A percentile compares a stretch with the other conserved stretches of the same genome.
phyloP scores from a whole-genome alignment of 64 coral and sea anemone species.

The Porites lutea region DNA sequence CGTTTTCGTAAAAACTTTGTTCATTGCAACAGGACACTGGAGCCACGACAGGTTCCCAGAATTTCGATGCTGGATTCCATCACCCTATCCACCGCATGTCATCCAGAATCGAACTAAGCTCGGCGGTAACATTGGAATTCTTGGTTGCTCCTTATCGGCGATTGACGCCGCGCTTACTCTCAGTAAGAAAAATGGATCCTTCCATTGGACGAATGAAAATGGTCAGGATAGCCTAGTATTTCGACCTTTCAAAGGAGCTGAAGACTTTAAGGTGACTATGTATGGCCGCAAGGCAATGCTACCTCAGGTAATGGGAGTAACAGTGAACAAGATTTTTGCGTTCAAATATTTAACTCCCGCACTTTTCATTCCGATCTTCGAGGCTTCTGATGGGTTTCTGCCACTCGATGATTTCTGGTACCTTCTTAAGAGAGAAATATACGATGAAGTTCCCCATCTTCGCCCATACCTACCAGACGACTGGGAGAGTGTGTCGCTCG shows the following conservation, averaged over 20 bases:
- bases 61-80: constrained; percentile 55
- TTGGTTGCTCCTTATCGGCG: constrained; percentile 65
- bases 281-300: constrained; percentile 53
- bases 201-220: constrained; percentile 2
- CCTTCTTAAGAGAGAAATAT: constrained; percentile 64
- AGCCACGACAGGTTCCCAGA: constrained; percentile 49
- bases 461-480: constrained; percentile 40
- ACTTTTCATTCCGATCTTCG: constrained; percentile 18
- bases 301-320: constrained; percentile 38
- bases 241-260: constrained; percentile 50
- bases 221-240: constrained; percentile 1
- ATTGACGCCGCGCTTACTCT: constrained; percentile 55
- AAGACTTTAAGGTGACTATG: constrained; percentile 56
- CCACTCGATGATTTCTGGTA: constrained; percentile 52
- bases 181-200: constrained; percentile 59
- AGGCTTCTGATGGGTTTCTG: constrained; percentile 57
- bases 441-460: constrained; percentile 51
- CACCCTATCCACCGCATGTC: constrained; percentile 44
- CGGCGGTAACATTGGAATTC: constrained; percentile 43
- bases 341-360: constrained; percentile 53
- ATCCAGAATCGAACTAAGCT: constrained; percentile 22
- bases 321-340: constrained; percentile 28
- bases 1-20: constrained; percentile 35
- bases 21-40: constrained; percentile 67
- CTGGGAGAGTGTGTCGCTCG: constrained; percentile 40